phyloP scores from a whole-genome alignment of 1,140 invertebrate genomes.

The Melanaphis sacchari region DNA sequence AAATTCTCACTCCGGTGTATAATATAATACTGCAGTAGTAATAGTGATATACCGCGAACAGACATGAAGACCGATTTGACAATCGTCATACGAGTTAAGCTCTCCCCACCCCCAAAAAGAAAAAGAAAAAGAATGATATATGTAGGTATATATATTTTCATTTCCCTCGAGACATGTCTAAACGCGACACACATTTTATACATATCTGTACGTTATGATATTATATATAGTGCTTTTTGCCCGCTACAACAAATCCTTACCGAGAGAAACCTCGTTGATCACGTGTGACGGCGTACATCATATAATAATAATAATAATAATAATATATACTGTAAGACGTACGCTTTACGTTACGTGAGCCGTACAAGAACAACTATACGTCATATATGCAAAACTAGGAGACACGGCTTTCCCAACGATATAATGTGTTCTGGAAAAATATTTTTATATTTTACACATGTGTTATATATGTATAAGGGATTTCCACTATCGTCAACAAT shows the following conservation, averaged over 20 bases:
- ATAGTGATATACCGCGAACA: background rate
- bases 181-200: background rate
- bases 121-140: background rate
- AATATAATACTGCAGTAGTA: background rate
- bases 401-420: background rate
- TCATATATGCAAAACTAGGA: background rate
- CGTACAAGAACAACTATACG: background rate
- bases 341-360: background rate
- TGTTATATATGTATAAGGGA: background rate
- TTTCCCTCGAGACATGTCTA: background rate
- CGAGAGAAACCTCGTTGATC: constrained; percentile 3
- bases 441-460: background rate
- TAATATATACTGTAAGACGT: background rate
- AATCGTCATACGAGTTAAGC: background rate
- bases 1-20: background rate
- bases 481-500: background rate
- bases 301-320: background rate
- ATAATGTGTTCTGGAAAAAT: background rate
- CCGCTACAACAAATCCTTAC: background rate
- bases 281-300: background rate
- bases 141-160: background rate
- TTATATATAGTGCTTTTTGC: background rate
- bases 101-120: background rate
- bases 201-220: background rate
- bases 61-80: background rate